Conservation (phyloP, 2,113 vertebrate species). For the Oryzias javanicus region DNA sequence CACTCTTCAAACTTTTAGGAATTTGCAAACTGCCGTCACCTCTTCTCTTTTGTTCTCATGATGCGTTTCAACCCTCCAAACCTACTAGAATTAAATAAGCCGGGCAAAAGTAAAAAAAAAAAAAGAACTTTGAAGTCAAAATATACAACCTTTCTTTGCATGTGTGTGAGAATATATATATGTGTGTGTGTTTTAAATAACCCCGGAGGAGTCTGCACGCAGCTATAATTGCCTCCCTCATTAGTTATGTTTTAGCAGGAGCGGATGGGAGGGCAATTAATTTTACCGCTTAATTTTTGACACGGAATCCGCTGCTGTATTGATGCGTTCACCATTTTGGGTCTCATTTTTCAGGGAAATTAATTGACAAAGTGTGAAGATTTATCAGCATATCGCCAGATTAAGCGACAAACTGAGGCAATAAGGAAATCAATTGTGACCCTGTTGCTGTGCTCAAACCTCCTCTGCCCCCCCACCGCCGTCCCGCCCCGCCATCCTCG, state of each 20-base stretch:
- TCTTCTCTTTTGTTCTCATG: slow-evolving; percentile 42
- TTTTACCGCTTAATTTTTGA: slow-evolving; percentile 81
- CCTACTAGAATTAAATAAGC: slow-evolving; percentile 45
- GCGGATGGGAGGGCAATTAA: slow-evolving; percentile 80
- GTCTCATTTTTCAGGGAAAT: slow-evolving; percentile 79
- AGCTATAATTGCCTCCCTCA: slow-evolving; percentile 81
- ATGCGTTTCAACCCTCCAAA: slow-evolving; percentile 35
- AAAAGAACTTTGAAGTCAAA: slow-evolving; percentile 69
- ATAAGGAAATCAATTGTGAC: slow-evolving; percentile 80
- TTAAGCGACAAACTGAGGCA: slow-evolving; percentile 81
- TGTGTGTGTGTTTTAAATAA: slow-evolving; percentile 74
- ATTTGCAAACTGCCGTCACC: slow-evolving; percentile 29
- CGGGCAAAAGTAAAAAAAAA: slow-evolving; percentile 59
- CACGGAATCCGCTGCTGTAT: slow-evolving; percentile 74
- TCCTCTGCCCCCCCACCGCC: neutral
- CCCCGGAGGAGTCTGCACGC: slow-evolving; percentile 75
- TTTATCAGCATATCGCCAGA: slow-evolving; percentile 79
- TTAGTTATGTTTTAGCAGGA: slow-evolving; percentile 82
- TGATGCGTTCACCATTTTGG: slow-evolving; percentile 78
- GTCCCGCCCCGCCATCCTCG: neutral
- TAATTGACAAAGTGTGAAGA: slow-evolving; percentile 80
- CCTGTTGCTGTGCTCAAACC: slow-evolving; percentile 61
- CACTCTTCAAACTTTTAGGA: slow-evolving; percentile 25
- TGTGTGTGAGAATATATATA: slow-evolving; percentile 28
- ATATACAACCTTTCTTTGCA: slow-evolving; percentile 62